Percentiles rank a stretch among this genome's conserved stretches.
Conservation (phyloP, 2,113 vertebrate species). For the Erpornis zantholeuca region DNA sequence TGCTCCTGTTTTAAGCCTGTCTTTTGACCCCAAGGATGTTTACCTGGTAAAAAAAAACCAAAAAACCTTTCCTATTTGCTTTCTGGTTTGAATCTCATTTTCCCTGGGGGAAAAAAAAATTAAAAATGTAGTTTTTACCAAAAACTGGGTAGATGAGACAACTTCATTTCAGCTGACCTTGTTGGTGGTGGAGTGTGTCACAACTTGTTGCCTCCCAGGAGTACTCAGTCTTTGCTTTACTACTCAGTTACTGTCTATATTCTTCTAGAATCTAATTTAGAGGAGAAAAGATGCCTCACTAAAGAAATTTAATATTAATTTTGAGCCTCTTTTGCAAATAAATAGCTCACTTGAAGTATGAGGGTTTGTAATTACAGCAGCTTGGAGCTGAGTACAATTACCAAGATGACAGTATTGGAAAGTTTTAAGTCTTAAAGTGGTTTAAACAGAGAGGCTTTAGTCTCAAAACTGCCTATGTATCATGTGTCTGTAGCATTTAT, state of each 20-base stretch:
- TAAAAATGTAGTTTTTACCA: not conserved
- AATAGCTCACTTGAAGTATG: not conserved
- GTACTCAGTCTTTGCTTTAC: not conserved
- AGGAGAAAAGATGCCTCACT: not conserved
- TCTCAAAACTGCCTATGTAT: not conserved
- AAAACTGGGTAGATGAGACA: not conserved
- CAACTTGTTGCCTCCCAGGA: not conserved
- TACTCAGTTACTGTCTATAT: not conserved
- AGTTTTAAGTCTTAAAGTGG: not conserved
- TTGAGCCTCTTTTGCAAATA: not conserved
- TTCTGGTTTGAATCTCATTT: not conserved
- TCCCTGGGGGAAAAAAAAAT: fast-evolving
- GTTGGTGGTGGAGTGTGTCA: not conserved
- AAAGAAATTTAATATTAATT: not conserved
- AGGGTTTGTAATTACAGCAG: not conserved
- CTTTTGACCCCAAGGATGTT: conserved; percentile 88
- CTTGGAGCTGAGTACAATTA: not conserved
- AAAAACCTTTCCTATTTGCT: not conserved
- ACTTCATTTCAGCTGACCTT: not conserved
- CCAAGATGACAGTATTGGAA: not conserved
- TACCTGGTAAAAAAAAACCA: conserved; percentile 83
- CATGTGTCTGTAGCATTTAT: not conserved
- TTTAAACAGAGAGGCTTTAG: not conserved
- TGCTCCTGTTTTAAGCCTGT: conserved; percentile 90
- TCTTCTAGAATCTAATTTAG: not conserved